phyloP scores from a whole-genome alignment of 2,888 invertebrate genomes.

The Melipona beecheii region DNA sequence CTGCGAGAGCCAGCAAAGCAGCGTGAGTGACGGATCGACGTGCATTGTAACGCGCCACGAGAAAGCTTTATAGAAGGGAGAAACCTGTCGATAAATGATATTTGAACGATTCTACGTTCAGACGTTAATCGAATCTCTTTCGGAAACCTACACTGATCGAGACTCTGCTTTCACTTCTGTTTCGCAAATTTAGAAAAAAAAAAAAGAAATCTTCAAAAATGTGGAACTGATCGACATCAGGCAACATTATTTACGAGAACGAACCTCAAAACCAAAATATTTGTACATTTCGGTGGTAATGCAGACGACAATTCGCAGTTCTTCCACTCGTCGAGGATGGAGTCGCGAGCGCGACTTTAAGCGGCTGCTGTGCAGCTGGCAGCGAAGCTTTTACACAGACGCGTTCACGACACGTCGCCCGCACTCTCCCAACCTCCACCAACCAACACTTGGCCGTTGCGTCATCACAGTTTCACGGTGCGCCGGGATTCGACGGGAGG shows the following conservation, averaged over 20 bases:
- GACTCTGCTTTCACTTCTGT: too few relatives aligned
- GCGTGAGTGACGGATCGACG: conserved; percentile 30
- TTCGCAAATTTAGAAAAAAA: too few relatives aligned
- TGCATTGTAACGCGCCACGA: not conserved
- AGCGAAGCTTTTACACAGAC: conserved; percentile 66
- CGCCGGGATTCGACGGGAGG: conserved; percentile 71
- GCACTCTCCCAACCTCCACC: conserved; percentile 68
- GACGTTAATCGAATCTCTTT: too few relatives aligned
- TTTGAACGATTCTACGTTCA: not conserved
- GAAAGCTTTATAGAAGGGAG: not conserved
- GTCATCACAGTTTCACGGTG: conserved; percentile 76
- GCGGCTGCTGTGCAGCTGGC: conserved; percentile 65
- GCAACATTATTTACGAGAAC: too few relatives aligned
- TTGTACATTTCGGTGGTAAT: too few relatives aligned
- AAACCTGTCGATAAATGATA: not conserved
- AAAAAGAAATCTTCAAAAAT: too few relatives aligned
- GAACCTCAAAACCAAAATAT: too few relatives aligned
- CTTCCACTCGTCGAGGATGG: not conserved
- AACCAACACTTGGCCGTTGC: conserved; percentile 73
- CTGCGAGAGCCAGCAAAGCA: conserved; percentile 24
- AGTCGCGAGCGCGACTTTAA: conserved; percentile 69
- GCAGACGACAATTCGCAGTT: not conserved
- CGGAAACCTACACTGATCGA: not conserved
- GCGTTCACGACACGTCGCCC: conserved; percentile 71
- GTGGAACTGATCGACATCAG: too few relatives aligned